Evolutionary conservation across 1,140 invertebrate genomes (phyloP).

Genomic region (Triops longicaudatus): DNA sequence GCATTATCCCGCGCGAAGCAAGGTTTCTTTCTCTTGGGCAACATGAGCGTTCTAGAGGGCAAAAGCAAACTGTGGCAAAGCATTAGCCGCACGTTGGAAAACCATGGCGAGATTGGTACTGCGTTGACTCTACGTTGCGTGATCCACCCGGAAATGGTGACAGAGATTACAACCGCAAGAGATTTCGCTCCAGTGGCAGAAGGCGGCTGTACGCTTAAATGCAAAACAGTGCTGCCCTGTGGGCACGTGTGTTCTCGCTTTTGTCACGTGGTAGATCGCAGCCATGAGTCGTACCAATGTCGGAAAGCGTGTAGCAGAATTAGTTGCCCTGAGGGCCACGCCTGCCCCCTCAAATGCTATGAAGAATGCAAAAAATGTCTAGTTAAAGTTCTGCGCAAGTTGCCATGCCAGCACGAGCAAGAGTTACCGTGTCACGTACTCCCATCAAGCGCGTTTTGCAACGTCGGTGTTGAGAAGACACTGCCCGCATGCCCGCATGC

Average conservation of each 20-base stretch:
- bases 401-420: conserved; percentile 43
- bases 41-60: conserved; percentile 50
- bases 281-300: conserved; percentile 18
- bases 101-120: conserved; percentile 33
- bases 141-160: conserved; percentile 36
- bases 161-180: conserved; percentile 37
- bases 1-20: conserved; percentile 69
- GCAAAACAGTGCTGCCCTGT: conserved; percentile 38
- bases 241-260: conserved; percentile 47
- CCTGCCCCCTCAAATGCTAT: conserved; percentile 43
- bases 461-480: conserved; percentile 16
- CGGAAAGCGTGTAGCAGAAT: conserved; percentile 35
- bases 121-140: conserved; percentile 35
- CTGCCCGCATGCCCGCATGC: conserved; percentile 18
- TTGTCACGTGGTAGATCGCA: conserved; percentile 42
- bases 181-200: conserved; percentile 25
- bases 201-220: conserved; percentile 25
- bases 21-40: conserved; percentile 58
- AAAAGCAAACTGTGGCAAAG: conserved; percentile 36
- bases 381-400: conserved; percentile 36
- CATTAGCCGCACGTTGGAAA: conserved; percentile 31
- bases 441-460: conserved; percentile 3
- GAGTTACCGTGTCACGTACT: conserved; percentile 13
- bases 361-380: conserved; percentile 42
- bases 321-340: conserved; percentile 42